Percentiles rank a stretch among this genome's conserved stretches.
These are phyloP conservation scores for Stichodactyla mertensii DNA, from an alignment of 64 coral and sea anemone genomes.

Conservation along the genomic window DNA sequence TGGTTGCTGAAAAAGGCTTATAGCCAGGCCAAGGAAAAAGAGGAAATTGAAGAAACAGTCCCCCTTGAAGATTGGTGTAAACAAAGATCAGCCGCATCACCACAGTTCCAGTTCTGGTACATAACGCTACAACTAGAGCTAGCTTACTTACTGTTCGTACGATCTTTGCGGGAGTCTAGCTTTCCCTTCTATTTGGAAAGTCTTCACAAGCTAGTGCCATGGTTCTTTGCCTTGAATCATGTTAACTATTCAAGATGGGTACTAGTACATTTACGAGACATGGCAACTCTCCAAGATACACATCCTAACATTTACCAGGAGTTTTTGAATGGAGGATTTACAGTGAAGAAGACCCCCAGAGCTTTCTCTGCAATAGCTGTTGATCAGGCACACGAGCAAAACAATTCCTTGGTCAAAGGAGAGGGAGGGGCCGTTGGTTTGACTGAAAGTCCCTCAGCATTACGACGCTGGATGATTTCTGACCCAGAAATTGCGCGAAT, in stretches of 20 bases:
- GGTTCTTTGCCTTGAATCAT: slow-evolving; percentile 50
- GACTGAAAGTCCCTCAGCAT: background rate
- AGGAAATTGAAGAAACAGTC: background rate
- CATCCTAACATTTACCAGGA: background rate
- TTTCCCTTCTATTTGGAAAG: slow-evolving; percentile 18
- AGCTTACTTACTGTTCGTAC: background rate
- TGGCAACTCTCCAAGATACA: slow-evolving; percentile 10
- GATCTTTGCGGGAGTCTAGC: slow-evolving; percentile 3
- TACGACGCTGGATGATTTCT: slow-evolving; percentile 36
- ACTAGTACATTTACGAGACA: slow-evolving; percentile 34
- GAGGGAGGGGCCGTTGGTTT: slow-evolving; percentile 23
- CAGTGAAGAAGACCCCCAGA: slow-evolving; percentile 40
- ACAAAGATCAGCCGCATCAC: background rate
- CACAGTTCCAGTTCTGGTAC: slow-evolving; percentile 48
- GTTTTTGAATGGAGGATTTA: slow-evolving; percentile 23
- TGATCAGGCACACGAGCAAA: slow-evolving; percentile 60
- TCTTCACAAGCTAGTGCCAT: slow-evolving; percentile 18
- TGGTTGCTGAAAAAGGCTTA: background rate
- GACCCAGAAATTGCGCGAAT: slow-evolving; percentile 29
- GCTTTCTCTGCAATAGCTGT: slow-evolving; percentile 45
- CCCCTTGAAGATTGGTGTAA: slow-evolving; percentile 39
- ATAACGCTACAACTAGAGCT: slow-evolving; percentile 32
- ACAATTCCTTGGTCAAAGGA: slow-evolving; percentile 46
- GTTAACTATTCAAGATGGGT: slow-evolving; percentile 34
- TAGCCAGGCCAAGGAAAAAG: background rate